Evolutionary conservation across 2,888 invertebrate genomes (phyloP), one percentile per base, ranked within the genome.

Genomic region (Pyrocoelia pectoralis): DNA sequence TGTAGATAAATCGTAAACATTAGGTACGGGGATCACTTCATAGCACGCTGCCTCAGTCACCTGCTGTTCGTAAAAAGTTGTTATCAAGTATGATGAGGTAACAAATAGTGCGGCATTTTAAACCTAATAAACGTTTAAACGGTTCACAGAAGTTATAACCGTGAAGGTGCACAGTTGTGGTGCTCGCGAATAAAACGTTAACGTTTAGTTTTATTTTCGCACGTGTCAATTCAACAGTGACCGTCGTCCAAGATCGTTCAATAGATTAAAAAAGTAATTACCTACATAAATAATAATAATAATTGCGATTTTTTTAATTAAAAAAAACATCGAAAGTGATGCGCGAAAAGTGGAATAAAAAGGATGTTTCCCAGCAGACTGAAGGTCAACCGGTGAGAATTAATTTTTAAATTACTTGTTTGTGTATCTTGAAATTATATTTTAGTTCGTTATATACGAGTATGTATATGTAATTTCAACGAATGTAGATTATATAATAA

Each of bases 271-370:
- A n/a, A n/a, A n/a, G n/a, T n/a, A n/a, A n/a, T n/a, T n/a, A n/a
- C n/a, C n/a, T n/a, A n/a, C n/a, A n/a, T n/a, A n/a, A n/a, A n/a
- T n/a, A n/a, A n/a, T n/a, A n/a, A n/a, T n/a, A n/a, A n/a, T n/a
- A n/a, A n/a, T 24, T 6, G 24, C 24, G 24, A 24, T 6, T 33
- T 33, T 33, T 33, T 33, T 2, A n/a, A n/a, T n/a, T n/a, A n/a
- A n/a, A n/a, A n/a, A 33, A 33, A 33, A 33, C 8, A n/a, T n/a
- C 33, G 10, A 46, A 17, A 46, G 46, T 46, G 46, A 67, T 67
- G 67, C 62, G 62, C n/a, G 67, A 65, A 52, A 67, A 60, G 53
- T 67, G 67, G 67, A 65, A 67, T 46, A 67, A 67, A 49, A 56
- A 67, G 24, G 65, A 67, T 18, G 56, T 50, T 50, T 18, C 57